phyloP scores from a whole-genome alignment of 2,888 invertebrate genomes.

The Synanthedon andrenaeformis region DNA sequence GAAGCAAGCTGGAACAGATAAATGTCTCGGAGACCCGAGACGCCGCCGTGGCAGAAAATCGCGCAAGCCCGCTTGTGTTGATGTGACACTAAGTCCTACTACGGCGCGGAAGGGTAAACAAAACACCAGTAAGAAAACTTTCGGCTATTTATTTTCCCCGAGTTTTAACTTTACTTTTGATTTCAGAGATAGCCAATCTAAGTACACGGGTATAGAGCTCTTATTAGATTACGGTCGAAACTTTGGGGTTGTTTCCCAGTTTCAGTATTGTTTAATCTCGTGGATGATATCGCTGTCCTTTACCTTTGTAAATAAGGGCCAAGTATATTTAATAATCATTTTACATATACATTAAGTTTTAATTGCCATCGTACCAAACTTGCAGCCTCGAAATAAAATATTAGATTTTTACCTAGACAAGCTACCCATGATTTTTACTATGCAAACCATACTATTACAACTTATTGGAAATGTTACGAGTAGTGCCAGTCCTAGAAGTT shows the following conservation, averaged over 20 bases:
- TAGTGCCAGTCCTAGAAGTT: no score
- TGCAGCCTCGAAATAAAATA: no score
- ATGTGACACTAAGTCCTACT: conserved; percentile 37
- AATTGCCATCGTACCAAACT: no score
- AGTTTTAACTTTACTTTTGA: conserved; percentile 14
- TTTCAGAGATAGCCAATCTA: conserved; percentile 20
- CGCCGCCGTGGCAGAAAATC: conserved; percentile 11
- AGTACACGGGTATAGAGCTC: conserved; percentile 14
- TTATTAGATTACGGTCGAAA: conserved; percentile 20
- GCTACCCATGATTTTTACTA: no score
- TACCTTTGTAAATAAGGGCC: no score
- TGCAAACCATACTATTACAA: no score
- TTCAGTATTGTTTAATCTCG: conserved; percentile 7
- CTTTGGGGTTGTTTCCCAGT: conserved; percentile 12
- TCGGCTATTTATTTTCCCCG: conserved; percentile 8
- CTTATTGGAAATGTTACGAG: no score
- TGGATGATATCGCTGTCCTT: conserved; percentile 1
- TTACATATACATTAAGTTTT: no score
- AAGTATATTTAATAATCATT: no score
- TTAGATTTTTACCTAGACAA: no score
- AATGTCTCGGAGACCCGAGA: conserved; percentile 31
- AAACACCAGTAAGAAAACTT: conserved; percentile 16
- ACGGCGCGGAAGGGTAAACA: conserved; percentile 24
- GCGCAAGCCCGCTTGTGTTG: conserved; percentile 23
- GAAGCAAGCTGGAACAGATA: conserved; percentile 50